phyloP scores from a whole-genome alignment of 2,888 invertebrate species.

The Drosophila peninsularis region DNA sequence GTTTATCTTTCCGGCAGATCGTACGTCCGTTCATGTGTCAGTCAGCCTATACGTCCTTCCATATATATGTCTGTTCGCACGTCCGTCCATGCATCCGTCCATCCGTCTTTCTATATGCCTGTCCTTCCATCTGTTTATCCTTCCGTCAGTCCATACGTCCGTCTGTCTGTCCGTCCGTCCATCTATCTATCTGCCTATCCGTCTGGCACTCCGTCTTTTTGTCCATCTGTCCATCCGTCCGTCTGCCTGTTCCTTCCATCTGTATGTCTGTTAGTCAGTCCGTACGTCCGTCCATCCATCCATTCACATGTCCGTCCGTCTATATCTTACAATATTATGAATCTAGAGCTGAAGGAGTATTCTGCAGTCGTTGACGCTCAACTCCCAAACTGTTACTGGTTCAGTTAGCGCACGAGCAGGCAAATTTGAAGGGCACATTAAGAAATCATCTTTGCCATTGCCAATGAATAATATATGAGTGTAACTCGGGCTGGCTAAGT shows the following conservation, averaged over 20 bases:
- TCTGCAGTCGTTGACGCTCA: neutral
- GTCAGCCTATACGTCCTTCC: no score
- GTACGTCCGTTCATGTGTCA: no score
- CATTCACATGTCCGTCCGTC: no score
- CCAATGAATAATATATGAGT: slow-evolving; percentile 12
- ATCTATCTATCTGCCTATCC: neutral
- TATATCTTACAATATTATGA: no score
- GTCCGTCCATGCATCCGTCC: no score
- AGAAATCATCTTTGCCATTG: neutral
- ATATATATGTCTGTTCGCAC: no score
- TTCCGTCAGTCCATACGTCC: no score
- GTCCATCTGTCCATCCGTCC: neutral
- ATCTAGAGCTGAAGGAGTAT: no score
- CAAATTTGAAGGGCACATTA: neutral
- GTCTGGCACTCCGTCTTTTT: neutral
- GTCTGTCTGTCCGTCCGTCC: neutral
- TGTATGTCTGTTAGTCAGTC: neutral
- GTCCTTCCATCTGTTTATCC: no score
- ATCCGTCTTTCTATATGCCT: no score
- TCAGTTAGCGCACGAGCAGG: neutral
- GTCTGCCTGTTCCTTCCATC: no score
- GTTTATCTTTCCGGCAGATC: fast-evolving
- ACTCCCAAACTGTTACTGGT: neutral
- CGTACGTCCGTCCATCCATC: no score
- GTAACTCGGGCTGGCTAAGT: neutral